Conservation (phyloP, 2,113 vertebrate species). For the Charina bottae region DNA sequence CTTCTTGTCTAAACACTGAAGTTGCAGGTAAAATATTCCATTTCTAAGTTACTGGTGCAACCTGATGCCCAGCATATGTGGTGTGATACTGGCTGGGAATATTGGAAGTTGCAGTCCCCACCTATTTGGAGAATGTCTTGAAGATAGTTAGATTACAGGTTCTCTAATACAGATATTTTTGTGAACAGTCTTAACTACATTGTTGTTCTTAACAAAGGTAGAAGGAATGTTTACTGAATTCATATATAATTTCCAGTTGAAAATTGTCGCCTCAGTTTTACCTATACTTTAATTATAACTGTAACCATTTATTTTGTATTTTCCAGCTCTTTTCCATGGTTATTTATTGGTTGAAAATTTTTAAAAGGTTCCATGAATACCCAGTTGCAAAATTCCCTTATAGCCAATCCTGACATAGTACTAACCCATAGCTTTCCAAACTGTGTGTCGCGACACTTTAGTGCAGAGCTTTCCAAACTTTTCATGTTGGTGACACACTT, state of each 20-base stretch:
- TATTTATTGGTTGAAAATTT: neutral
- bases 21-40: neutral
- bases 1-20: neutral
- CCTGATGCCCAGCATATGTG: too few species aligned
- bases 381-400: too few species aligned
- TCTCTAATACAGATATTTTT: neutral
- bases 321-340: neutral
- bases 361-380: neutral
- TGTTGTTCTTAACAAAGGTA: neutral
- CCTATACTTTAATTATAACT: neutral
- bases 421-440: too few species aligned
- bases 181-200: neutral
- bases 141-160: neutral
- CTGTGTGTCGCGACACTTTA: too few species aligned
- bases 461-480: too few species aligned
- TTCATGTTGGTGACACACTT: too few species aligned
- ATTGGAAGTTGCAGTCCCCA: too few species aligned
- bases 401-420: too few species aligned
- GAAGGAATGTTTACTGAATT: neutral
- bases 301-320: neutral
- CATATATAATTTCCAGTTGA: neutral
- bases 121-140: too few species aligned
- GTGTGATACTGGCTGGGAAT: too few species aligned
- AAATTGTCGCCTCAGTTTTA: neutral
- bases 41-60: neutral